Conservation (phyloP, 2,888 invertebrate genomes). For the Clistopyga incitator region DNA sequence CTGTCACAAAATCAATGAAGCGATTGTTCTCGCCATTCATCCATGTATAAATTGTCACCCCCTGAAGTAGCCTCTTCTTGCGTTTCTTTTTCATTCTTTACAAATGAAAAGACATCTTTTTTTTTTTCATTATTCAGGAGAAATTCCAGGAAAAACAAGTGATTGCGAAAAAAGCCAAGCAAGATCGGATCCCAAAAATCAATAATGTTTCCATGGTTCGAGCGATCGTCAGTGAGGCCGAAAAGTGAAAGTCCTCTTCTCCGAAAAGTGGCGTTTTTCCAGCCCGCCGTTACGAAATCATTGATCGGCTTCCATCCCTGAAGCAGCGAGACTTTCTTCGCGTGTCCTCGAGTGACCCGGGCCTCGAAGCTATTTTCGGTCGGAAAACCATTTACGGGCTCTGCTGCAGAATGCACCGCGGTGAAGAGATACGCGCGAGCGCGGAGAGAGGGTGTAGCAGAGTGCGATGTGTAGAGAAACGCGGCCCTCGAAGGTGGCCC, state of each 20-base stretch:
- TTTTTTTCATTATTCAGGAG: too few relatives aligned
- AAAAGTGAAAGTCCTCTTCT: too few relatives aligned
- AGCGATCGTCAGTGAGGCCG: too few relatives aligned
- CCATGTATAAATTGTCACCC: constrained; percentile 28
- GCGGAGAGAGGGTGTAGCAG: constrained; percentile 7
- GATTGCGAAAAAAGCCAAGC: too few relatives aligned
- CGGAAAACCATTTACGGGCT: constrained; percentile 58
- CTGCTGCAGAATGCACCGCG: background rate
- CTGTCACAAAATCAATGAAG: background rate
- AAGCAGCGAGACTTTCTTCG: constrained; percentile 49
- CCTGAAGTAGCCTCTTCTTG: background rate
- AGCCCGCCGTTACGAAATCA: too few relatives aligned
- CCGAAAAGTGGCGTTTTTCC: too few relatives aligned
- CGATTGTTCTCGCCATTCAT: constrained; percentile 13
- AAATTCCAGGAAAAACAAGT: too few relatives aligned
- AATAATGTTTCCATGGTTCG: too few relatives aligned
- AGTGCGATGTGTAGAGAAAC: constrained; percentile 58
- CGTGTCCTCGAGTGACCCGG: constrained; percentile 20
- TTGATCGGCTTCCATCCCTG: background rate
- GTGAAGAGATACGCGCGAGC: constrained; percentile 52
- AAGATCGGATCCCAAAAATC: too few relatives aligned
- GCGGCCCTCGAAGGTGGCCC: constrained; percentile 43
- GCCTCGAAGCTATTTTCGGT: constrained; percentile 61
- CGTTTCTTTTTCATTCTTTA: too few relatives aligned
- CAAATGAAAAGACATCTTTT: too few relatives aligned